Percentiles rank a stretch among this genome's conserved stretches.
Conservation (phyloP, 2,797 vertebrate species). For the Coilia nasus region DNA sequence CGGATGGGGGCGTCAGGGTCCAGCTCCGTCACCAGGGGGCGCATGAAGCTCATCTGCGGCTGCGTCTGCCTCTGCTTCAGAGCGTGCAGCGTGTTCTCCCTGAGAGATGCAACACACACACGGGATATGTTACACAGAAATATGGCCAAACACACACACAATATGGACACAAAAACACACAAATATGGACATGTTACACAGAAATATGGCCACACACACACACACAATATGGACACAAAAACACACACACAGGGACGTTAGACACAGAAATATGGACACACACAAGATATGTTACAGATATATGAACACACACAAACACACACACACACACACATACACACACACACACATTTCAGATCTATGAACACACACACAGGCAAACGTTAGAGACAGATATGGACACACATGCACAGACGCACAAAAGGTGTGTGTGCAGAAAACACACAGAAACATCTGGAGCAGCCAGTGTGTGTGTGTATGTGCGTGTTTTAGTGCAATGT, state of each 20-base stretch:
- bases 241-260: neutral
- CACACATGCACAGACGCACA: neutral
- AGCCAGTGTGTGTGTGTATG: neutral
- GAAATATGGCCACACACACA: slow-evolving; percentile 31
- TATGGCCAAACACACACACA: no score
- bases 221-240: neutral
- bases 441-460: slow-evolving; percentile 18
- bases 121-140: no score
- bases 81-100: slow-evolving; percentile 94
- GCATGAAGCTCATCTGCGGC: slow-evolving; percentile 73
- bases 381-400: no score
- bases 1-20: slow-evolving; percentile 96
- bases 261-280: neutral
- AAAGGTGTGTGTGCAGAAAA: neutral
- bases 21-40: slow-evolving; percentile 92
- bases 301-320: neutral
- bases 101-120: slow-evolving; percentile 55
- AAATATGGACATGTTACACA: no score
- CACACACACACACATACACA: neutral
- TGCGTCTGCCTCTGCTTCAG: slow-evolving; percentile 84
- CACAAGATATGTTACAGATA: neutral
- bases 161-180: no score
- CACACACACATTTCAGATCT: neutral
- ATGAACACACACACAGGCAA: no score
- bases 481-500: no score